A percentile compares a stretch with the other conserved stretches of the same genome.
Conservation (phyloP, 2,797 vertebrate genomes). For the Acestrorhynchus altus region DNA sequence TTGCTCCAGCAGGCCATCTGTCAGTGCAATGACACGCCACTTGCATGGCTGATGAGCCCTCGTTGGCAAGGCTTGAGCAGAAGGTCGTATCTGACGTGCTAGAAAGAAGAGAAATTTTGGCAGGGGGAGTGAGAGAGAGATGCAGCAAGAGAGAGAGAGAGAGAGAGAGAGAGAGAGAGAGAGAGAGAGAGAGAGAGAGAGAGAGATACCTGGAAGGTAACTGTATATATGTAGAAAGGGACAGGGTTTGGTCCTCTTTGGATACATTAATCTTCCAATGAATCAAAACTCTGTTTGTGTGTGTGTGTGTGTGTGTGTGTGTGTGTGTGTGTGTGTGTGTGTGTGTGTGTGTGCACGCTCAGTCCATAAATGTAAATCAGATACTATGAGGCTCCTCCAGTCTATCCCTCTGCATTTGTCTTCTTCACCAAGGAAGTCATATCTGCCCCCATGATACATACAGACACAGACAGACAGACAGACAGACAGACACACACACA, state of each 20-base stretch:
- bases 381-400: slow-evolving; percentile 83
- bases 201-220: too few species aligned
- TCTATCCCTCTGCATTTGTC: slow-evolving; percentile 83
- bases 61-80: slow-evolving; percentile 89
- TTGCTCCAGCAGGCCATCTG: slow-evolving; percentile 91
- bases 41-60: slow-evolving; percentile 92
- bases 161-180: background rate
- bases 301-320: slow-evolving; percentile 43
- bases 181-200: slow-evolving; percentile 20
- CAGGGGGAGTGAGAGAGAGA: slow-evolving; percentile 61
- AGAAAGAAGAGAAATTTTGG: slow-evolving; percentile 67
- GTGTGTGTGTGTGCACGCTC: slow-evolving; percentile 41
- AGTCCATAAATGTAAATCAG: slow-evolving; percentile 75
- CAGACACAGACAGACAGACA: too few species aligned
- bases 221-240: too few species aligned
- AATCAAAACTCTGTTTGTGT: background rate
- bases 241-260: too few species aligned
- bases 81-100: slow-evolving; percentile 89
- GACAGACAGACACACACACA: slow-evolving; percentile 40
- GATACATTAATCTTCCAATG: too few species aligned
- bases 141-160: slow-evolving; percentile 55
- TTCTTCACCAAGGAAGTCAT: slow-evolving; percentile 72
- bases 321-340: slow-evolving; percentile 37
- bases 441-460: slow-evolving; percentile 43
- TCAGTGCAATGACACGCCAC: slow-evolving; percentile 93